Base-by-base conservation (phyloP, 1,140 invertebrate species). In the Pogonomyrmex barbatus region DNA sequence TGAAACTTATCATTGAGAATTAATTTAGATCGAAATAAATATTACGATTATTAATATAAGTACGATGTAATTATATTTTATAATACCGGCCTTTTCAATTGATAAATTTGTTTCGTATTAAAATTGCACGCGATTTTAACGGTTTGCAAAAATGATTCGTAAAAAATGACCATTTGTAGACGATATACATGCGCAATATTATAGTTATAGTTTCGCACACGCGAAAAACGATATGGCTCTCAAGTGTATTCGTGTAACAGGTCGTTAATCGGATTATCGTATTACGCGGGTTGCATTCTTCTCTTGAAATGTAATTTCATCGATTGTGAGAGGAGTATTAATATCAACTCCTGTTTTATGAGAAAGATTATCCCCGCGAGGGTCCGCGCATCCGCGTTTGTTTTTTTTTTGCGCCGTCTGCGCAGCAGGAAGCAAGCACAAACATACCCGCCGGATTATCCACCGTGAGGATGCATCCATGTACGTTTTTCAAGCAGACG, bases 221-320 rank as follows among this genome's bases (percentile, higher is more conserved):
- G 52, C 62, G 65, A 89, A 73, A 89, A 87, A 89, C 87, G 84
- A 89, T 89, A 89, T 79, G 88, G 67, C 89, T 54, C 87, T 83
- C 87, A 71, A 89, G 71, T 82, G 65, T 79, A 76, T 73, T 73
- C 65, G 58, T 89, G 45, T 89, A 90, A 89, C 85, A 90, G 88
- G 68, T 89, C 73, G 85, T 89, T 90, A 90, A 90, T 90, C 87
- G 87, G 88, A 88, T 89, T 89, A 89, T 89, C 79, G 73, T 87
- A 90, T 90, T 90, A 90, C 50, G 47, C 33, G 54, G 65, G 77
- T 87, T 52, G 54, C 42, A 87, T 89, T 89, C 79, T 90, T 90
- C 78, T 75, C 2, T 52, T 65, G 84, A 89, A 89, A 89, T 89
- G 77, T 89, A 87, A 89, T 89, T 89, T 89, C 88, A 89, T 89